Evolutionary conservation across 2,113 vertebrate species (phyloP), one percentile per base, ranked within the genome.

Genomic region (Ameiurus melas): DNA sequence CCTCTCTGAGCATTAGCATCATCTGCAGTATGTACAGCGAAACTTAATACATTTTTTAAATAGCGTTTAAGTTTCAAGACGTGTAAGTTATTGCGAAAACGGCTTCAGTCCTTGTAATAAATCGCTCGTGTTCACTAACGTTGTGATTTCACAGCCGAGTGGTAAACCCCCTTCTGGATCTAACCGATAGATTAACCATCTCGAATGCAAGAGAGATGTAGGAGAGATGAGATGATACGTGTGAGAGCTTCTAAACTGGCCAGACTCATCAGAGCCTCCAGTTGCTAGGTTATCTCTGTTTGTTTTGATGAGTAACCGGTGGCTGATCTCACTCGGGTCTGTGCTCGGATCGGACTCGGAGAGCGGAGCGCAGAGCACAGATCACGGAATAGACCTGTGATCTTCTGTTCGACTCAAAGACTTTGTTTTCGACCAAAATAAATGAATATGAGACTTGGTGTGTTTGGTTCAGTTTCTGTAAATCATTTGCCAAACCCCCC

Each of bases 81-180:
- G 17, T 53, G 73, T 47, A 1, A 20, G 3, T 10, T 75, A 43
- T 75, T 75, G 22, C 8, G 10, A 39, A 79, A 27, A 78, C 22
- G 25, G 22, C 9, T 0, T 78, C 75, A 51, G 12, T 86, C 58
- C 77, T 30, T 62, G 33, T 60, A 55, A 78, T 30, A 60, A 79
- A 80, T 75, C 66, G n/a, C 58, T 86, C 85, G 13, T 43, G 73
- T 58, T n/a, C 27, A 57, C 39, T 27, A 20, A 60, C 80, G 75
- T 14, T 80, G 75, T 80, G 75, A 80, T 62, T 86, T 86, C n/a
- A 86, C 85, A 86, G 57, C 55, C 43, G 36, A 86, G 85, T 55
- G 73, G 43, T 66, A 86, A 86, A n/a, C 9, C 73, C 43, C 25
- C n/a, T 51, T 58, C 75, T 58, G n/a, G 20, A 70, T 60, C 36